phyloP scores from a whole-genome alignment of 2,888 invertebrate species.

The Priocnemis perturbator region DNA sequence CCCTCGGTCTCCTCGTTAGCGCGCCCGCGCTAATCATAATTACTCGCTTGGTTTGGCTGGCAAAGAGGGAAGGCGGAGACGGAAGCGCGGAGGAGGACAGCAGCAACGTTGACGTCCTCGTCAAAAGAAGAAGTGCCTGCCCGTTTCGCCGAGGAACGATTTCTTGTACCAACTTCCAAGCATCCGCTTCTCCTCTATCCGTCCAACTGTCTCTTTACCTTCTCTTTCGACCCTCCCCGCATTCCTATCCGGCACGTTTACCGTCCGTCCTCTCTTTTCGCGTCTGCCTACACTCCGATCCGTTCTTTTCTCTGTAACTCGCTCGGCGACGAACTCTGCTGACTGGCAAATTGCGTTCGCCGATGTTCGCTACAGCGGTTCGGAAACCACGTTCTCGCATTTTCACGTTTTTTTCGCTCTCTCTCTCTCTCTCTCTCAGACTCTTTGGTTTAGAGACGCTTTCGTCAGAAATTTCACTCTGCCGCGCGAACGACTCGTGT shows the following conservation, averaged over 20 bases:
- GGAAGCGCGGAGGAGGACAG: constrained; percentile 3
- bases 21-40: constrained; percentile 43
- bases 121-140: not conserved
- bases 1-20: not conserved
- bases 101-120: constrained; percentile 10
- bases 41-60: constrained; percentile 39
- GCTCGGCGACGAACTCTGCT: not conserved
- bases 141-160: not conserved
- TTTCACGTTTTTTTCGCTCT: too few relatives aligned
- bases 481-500: too few relatives aligned
- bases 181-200: constrained; percentile 14
- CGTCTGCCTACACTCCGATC: not conserved
- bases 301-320: not conserved
- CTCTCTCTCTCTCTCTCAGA: too few relatives aligned
- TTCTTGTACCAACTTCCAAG: not conserved
- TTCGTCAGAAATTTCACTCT: too few relatives aligned
- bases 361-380: too few relatives aligned
- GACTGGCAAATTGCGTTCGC: too few relatives aligned
- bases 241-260: too few relatives aligned
- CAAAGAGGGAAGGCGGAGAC: constrained; percentile 20
- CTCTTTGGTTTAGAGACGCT: too few relatives aligned
- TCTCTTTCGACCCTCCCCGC: not conserved
- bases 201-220: constrained; percentile 11
- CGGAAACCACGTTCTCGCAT: too few relatives aligned
- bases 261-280: too few relatives aligned